phyloP scores from a whole-genome alignment of 2,888 invertebrate genomes.

The Tiphia femorata region DNA sequence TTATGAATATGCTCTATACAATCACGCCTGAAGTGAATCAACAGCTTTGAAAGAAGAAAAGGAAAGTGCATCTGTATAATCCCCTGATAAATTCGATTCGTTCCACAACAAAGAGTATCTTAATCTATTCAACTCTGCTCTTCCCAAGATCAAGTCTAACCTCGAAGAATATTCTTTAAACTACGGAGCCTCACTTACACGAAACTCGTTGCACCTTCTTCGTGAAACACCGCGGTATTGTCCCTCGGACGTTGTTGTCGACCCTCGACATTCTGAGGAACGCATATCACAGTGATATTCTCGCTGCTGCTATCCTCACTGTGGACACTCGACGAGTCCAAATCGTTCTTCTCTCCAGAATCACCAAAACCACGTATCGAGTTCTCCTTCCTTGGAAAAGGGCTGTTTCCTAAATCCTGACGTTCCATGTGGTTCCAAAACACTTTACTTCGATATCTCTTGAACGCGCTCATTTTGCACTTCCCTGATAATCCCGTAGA shows the following conservation, averaged over 20 bases:
- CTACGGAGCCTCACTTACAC: too few relatives aligned
- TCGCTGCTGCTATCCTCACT: constrained; percentile 28
- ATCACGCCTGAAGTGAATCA: too few relatives aligned
- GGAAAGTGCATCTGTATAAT: too few relatives aligned
- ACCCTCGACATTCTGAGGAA: constrained; percentile 14
- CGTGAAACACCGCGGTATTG: background rate
- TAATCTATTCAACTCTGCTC: too few relatives aligned
- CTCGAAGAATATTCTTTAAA: too few relatives aligned
- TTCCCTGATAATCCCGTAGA: too few relatives aligned
- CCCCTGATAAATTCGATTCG: too few relatives aligned
- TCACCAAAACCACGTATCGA: background rate
- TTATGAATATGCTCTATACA: too few relatives aligned
- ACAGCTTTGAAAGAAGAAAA: too few relatives aligned
- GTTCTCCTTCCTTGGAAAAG: constrained; percentile 10
- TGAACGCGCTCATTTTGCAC: constrained; percentile 60
- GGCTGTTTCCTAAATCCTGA: constrained; percentile 43
- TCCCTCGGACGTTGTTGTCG: background rate
- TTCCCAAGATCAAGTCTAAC: too few relatives aligned
- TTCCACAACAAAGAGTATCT: too few relatives aligned
- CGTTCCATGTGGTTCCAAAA: constrained; percentile 64
- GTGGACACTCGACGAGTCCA: constrained; percentile 25
- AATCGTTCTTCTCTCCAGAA: constrained; percentile 15
- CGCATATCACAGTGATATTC: constrained; percentile 42
- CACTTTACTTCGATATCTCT: constrained; percentile 62
- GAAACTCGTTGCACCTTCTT: constrained; percentile 2